Evolutionary conservation across 2,888 invertebrate genomes (phyloP).

Genomic region (Calameuta pallipes): DNA sequence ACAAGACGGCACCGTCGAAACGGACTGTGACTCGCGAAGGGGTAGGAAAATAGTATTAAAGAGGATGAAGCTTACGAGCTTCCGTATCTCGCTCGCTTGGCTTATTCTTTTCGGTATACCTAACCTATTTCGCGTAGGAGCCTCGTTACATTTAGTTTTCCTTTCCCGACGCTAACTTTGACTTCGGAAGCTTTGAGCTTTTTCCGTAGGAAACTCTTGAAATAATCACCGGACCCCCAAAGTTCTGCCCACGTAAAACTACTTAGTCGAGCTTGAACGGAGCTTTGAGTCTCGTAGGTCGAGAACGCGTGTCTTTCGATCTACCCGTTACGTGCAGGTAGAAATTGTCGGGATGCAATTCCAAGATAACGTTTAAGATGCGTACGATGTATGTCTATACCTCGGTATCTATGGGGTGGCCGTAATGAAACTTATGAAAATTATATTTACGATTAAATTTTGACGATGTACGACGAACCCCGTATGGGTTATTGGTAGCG

Average conservation of each 20-base stretch:
- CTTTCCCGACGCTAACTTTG: neutral
- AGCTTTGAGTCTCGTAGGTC: neutral
- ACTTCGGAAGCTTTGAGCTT: neutral
- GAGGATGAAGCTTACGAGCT: constrained; percentile 25
- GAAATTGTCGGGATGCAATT: neutral
- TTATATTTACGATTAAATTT: neutral
- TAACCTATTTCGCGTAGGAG: neutral
- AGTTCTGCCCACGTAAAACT: neutral
- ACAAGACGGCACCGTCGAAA: constrained; percentile 29
- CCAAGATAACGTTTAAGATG: neutral
- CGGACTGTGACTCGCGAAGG: constrained; percentile 6
- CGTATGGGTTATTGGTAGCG: neutral
- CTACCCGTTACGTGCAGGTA: too few relatives aligned
- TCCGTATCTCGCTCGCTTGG: neutral
- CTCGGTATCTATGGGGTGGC: neutral
- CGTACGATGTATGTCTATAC: neutral
- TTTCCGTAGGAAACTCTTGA: neutral
- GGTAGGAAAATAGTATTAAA: constrained; percentile 37
- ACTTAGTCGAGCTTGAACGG: neutral
- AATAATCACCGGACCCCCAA: neutral
- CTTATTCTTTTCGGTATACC: neutral
- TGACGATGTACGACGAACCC: neutral
- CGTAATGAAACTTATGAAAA: neutral
- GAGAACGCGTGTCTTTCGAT: neutral
- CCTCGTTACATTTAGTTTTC: neutral